Percentiles rank a stretch among this genome's conserved stretches.
Evolutionary conservation across 2,797 vertebrate species (phyloP).

Genomic region (Acanthiza pusilla): DNA sequence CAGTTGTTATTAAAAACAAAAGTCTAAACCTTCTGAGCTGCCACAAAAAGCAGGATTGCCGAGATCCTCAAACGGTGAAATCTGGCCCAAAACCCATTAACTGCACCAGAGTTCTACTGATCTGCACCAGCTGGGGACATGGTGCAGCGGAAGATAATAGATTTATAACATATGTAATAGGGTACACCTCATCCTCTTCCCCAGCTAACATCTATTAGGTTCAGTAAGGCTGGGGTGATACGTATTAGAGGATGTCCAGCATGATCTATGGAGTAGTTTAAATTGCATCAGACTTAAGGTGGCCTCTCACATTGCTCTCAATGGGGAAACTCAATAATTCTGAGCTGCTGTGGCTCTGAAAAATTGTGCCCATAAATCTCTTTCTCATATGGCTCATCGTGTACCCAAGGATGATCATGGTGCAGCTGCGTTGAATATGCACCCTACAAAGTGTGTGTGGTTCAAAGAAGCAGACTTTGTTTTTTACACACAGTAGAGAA

Average conservation of each 20-base stretch:
- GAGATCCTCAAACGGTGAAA: not conserved
- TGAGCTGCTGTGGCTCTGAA: not conserved
- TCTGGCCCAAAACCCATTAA: not conserved
- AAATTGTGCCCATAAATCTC: slow-evolving; percentile 44
- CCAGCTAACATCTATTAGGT: not conserved
- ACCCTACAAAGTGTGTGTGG: not conserved
- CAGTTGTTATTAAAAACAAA: not conserved
- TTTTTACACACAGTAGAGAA: not conserved
- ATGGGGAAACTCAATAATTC: slow-evolving; percentile 36
- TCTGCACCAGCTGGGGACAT: not conserved
- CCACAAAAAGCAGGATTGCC: not conserved
- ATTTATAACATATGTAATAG: not conserved
- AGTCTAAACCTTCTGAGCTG: not conserved
- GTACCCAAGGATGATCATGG: not conserved
- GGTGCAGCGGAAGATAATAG: not conserved
- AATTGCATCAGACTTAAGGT: slow-evolving; percentile 32
- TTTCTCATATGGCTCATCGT: not conserved
- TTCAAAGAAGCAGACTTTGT: slow-evolving; percentile 4
- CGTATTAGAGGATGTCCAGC: slow-evolving; percentile 7
- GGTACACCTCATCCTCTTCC: not conserved
- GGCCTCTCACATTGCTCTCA: slow-evolving; percentile 2
- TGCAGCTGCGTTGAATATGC: not conserved
- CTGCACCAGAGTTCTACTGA: not conserved
- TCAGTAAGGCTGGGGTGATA: not conserved
- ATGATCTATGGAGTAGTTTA: slow-evolving; percentile 49